Base-by-base conservation (phyloP, 2,113 vertebrate species). In the Ictidomys tridecemlineatus region DNA sequence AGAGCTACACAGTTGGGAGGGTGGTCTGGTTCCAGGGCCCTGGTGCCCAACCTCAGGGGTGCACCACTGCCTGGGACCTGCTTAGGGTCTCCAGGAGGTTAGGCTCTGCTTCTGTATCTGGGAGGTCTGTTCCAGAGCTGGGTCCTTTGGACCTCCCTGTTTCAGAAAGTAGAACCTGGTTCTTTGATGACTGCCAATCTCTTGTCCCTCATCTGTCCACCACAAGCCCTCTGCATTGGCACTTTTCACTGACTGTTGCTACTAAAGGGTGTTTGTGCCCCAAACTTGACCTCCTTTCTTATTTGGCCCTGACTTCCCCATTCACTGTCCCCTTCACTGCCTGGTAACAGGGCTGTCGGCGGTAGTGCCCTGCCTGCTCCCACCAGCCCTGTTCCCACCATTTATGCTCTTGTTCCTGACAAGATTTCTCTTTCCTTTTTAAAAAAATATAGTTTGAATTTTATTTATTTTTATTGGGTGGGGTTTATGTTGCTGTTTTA, bases 341-440 rank as follows among this genome's bases (percentile, higher is more conserved):
- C 32, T 39, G 28, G 67, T 76, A 42, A 48, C 34, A 22, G 7
- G 42, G 18, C 4, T 4, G 4, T 87, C 28, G 16, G 22, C 22
- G 22, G 9, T 14, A 10, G 8, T 91, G 39, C 74, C 14, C 7
- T 72, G 9, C 14, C 16, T 32, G 63, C 14, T 65, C 13, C 37
- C 77, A 10, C 11, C 2, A 0, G n/a, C n/a, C 14, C 16, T 32
- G 63, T 11, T 65, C 13, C 37, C 77, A 10, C 11, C 2, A 0
- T 7, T 6, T 77, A 39, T 78, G 22, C 22, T 72, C 30, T 18
- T 16, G 24, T 24, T 67, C 37, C 8, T 34, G 24, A 89, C 65
- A 30, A 70, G 13, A 45, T 53, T 53, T n/a, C 34, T 39, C 17
- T 42, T 0, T 24, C 20, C 42, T 76, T 73, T 8, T 17, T 32